Evolutionary conservation across 1,140 invertebrate genomes (phyloP).

Genomic region (Aleiodes sp.): DNA sequence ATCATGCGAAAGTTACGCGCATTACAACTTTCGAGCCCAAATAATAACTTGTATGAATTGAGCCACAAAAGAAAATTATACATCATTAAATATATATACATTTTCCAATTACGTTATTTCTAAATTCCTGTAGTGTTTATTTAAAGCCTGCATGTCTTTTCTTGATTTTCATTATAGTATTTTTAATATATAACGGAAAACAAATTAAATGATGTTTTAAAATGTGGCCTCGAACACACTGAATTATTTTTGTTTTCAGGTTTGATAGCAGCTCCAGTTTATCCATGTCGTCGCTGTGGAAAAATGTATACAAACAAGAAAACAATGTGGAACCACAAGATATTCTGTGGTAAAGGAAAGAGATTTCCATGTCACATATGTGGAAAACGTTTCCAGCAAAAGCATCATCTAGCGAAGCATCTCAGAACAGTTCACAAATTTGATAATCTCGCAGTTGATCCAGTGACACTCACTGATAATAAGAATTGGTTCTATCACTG

Average conservation of each 20-base stretch:
- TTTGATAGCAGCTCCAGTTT: conserved; percentile 26
- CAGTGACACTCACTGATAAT: conserved; percentile 10
- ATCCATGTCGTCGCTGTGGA: conserved; percentile 45
- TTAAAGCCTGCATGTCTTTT: neutral
- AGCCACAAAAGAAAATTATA: neutral
- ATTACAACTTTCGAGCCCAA: too few species aligned
- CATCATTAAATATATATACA: neutral
- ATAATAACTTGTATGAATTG: too few species aligned
- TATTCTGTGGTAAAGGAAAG: conserved; percentile 48
- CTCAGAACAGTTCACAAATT: conserved; percentile 41
- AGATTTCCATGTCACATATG: conserved; percentile 61
- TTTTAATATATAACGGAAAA: too few species aligned
- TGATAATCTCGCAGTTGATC: neutral
- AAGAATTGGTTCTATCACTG: conserved; percentile 33
- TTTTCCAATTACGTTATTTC: neutral
- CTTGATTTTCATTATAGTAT: neutral
- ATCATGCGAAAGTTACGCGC: conserved; percentile 10
- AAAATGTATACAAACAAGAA: conserved; percentile 47
- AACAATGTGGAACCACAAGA: conserved; percentile 48
- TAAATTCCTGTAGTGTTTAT: neutral
- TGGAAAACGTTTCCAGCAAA: conserved; percentile 65
- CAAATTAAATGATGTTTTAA: neutral
- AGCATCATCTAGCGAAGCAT: conserved; percentile 64
- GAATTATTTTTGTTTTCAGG: conserved; percentile 32
- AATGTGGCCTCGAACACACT: neutral